Evolutionary conservation across 2,113 vertebrate genomes (phyloP), one percentile per base, ranked within the genome.

Genomic region (Lampris megalopsis): DNA sequence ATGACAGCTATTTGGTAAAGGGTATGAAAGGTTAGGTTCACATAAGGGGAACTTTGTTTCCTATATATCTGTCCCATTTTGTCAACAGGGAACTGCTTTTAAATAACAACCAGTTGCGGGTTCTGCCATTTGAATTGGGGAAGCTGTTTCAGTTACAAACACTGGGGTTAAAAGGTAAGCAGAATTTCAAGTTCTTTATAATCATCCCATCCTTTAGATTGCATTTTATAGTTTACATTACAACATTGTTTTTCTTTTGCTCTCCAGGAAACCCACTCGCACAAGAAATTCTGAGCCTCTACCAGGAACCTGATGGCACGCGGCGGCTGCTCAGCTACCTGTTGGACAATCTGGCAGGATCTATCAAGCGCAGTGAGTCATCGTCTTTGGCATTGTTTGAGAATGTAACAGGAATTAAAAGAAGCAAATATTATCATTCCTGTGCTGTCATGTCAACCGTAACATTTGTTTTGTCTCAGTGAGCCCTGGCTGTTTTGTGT

Each of bases 61-160:
- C 77, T 10, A 64, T 73, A 6, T 80, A 48, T 52, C n/a, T 40
- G 54, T 35, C 9, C 56, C 53, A 42, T 82, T 56, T 83, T 36
- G 75, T 91, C 89, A 88, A 88, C 95, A 99, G 97, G 97, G 97
- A 99, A 96, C 97, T 99, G 95, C 97, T 97, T 97, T 98, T 99
- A 98, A 99, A 99, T 96, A 96, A 99, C 95, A 99, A 99, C 97
- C 97, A 96, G 96, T 97, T 99, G 96, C 97, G 97, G 95, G 96
- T 98, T 97, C 95, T 99, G 94, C 97, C 97, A 92, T 99, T 99
- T 95, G 97, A 99, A 94, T 96, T 99, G 96, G 97, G 97, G 90
- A 99, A 99, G 95, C 96, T 99, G 90, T 99, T 99, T 97, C 97
- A 99, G 94, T 97, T 99, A 95, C 97, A 99, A 95, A 99, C 97